phyloP scores from a whole-genome alignment of 2,113 vertebrate genomes.

The rabbit (Oryctolagus cuniculus) region DNA sequence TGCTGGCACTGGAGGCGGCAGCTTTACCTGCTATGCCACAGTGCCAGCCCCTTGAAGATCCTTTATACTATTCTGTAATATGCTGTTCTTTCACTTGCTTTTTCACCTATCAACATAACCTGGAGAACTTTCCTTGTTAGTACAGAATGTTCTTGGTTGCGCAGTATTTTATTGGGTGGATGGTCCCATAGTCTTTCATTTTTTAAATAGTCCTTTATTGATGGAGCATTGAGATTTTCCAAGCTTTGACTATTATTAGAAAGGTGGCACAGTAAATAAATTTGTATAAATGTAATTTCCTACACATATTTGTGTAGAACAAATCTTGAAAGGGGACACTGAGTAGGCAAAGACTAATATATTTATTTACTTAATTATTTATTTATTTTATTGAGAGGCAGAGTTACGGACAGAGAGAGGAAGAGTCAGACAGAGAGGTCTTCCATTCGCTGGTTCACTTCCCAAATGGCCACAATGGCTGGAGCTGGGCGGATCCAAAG shows the following conservation, averaged over 20 bases:
- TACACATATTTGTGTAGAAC: neutral
- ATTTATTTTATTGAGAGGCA: too few species aligned
- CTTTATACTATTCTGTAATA: neutral
- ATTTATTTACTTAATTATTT: too few species aligned
- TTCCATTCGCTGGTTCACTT: too few species aligned
- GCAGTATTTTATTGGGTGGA: neutral
- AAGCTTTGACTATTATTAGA: neutral
- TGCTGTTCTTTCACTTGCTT: neutral
- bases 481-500: too few species aligned
- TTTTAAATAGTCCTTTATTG: conserved; percentile 21
- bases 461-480: too few species aligned
- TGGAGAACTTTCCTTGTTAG: neutral
- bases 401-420: too few species aligned
- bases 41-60: too few species aligned
- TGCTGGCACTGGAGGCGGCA: too few species aligned
- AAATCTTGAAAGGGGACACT: neutral
- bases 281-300: neutral
- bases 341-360: neutral
- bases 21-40: too few species aligned
- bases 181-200: neutral
- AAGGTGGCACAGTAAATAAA: neutral
- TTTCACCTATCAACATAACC: neutral
- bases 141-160: neutral
- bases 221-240: neutral
- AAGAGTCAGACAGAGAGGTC: too few species aligned